These are phyloP conservation scores for Gavialis gangeticus DNA, from an alignment of 2,113 vertebrate species.

Conservation along the genomic window DNA sequence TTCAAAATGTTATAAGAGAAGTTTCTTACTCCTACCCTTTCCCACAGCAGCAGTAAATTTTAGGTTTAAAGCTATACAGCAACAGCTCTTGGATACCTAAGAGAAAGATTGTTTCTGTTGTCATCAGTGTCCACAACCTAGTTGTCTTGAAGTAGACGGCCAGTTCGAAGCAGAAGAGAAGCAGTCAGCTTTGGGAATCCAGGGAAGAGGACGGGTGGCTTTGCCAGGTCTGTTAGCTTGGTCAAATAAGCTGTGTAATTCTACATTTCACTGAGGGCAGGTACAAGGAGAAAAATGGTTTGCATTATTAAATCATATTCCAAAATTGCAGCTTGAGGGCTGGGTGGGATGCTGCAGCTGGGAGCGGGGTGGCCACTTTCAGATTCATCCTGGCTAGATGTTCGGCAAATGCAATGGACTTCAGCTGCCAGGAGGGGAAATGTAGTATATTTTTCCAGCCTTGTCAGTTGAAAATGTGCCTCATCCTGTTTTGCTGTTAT, in stretches of 20 bases:
- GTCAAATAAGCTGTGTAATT: background rate
- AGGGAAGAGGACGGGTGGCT: background rate
- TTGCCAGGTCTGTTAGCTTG: background rate
- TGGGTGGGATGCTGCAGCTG: background rate
- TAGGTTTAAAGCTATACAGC: too few species aligned
- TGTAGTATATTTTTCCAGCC: background rate
- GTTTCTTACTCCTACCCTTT: background rate
- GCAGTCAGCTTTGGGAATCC: background rate
- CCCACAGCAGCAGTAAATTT: too few species aligned
- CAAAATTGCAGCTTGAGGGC: background rate
- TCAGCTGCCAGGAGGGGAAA: background rate
- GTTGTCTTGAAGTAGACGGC: background rate
- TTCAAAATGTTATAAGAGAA: background rate
- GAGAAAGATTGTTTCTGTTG: background rate
- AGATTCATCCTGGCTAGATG: constrained; percentile 8
- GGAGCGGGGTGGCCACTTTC: background rate
- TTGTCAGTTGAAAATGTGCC: background rate
- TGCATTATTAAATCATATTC: background rate
- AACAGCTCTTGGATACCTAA: background rate
- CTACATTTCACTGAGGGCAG: background rate
- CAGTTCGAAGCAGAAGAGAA: background rate
- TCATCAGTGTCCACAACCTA: accelerated
- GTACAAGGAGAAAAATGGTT: background rate
- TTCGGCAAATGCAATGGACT: background rate
- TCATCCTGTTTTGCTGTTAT: background rate